These are phyloP conservation scores for human (Homo sapiens) DNA, from an alignment of 2,113 vertebrate species.

Conservation along the genomic window DNA sequence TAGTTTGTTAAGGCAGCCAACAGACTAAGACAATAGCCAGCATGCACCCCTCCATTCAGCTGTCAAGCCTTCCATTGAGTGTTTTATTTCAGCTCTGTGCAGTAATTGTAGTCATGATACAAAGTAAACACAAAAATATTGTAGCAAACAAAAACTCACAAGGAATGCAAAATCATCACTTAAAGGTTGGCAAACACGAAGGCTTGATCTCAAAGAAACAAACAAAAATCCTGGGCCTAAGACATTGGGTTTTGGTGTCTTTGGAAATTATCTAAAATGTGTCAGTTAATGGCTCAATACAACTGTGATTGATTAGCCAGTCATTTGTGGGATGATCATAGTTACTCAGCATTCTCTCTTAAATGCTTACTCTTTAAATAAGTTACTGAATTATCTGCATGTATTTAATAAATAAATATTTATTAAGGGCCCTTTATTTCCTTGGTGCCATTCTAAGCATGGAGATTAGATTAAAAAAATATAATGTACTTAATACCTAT, in stretches of 20 bases:
- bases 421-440: neutral
- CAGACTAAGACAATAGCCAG: too few species aligned
- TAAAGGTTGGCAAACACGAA: accelerated
- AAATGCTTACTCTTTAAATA: neutral
- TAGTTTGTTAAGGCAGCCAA: neutral
- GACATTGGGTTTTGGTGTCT: neutral
- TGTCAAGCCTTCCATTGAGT: accelerated
- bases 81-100: too few species aligned
- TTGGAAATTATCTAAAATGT: neutral
- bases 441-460: neutral
- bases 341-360: neutral
- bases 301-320: neutral
- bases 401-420: neutral
- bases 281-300: neutral
- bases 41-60: neutral
- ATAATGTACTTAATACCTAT: neutral
- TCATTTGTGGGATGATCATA: neutral
- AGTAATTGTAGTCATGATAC: accelerated
- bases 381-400: neutral
- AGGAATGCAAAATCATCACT: accelerated
- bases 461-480: neutral
- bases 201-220: neutral
- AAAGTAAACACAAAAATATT: neutral
- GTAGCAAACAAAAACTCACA: neutral
- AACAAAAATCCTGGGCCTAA: neutral